These are phyloP conservation scores for Chelonus formosanus DNA, from an alignment of 2,888 invertebrate genomes.

Conservation along the genomic window DNA sequence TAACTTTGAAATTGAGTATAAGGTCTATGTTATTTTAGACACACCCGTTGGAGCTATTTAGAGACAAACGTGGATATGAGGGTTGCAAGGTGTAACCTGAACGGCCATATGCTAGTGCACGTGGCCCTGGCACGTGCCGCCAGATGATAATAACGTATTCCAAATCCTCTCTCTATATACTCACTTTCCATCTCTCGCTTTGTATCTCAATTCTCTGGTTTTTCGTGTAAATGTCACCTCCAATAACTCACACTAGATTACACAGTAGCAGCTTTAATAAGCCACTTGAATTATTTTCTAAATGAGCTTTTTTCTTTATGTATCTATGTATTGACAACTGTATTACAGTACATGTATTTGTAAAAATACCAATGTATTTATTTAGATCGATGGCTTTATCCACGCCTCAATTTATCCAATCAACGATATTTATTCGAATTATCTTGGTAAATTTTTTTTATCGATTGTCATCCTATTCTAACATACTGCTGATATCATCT, in stretches of 20 bases:
- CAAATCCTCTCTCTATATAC: slow-evolving; percentile 26
- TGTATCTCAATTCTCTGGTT: not conserved
- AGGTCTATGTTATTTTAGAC: slow-evolving; percentile 8
- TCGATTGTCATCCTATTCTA: slow-evolving; percentile 30
- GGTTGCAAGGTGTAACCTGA: slow-evolving; percentile 10
- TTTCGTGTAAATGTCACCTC: too few species aligned
- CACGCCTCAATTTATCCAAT: slow-evolving; percentile 2
- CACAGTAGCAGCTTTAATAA: too few species aligned
- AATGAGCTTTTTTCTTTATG: too few species aligned
- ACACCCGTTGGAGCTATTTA: slow-evolving; percentile 11
- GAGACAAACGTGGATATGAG: slow-evolving; percentile 1
- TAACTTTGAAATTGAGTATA: not conserved
- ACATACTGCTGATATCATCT: slow-evolving; percentile 28
- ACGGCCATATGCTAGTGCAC: slow-evolving; percentile 45
- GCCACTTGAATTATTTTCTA: too few species aligned
- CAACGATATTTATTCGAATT: slow-evolving; percentile 11
- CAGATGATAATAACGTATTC: slow-evolving; percentile 59
- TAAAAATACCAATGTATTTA: not conserved
- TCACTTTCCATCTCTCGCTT: slow-evolving; percentile 19
- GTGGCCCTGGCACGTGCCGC: slow-evolving; percentile 61
- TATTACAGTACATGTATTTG: not conserved
- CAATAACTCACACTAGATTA: too few species aligned
- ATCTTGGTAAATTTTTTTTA: slow-evolving; percentile 8
- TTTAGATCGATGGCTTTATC: slow-evolving; percentile 1
- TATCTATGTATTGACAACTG: too few species aligned